Conservation (phyloP, 35 echinoderm and acorn worm species). For the Acanthaster planci region DNA sequence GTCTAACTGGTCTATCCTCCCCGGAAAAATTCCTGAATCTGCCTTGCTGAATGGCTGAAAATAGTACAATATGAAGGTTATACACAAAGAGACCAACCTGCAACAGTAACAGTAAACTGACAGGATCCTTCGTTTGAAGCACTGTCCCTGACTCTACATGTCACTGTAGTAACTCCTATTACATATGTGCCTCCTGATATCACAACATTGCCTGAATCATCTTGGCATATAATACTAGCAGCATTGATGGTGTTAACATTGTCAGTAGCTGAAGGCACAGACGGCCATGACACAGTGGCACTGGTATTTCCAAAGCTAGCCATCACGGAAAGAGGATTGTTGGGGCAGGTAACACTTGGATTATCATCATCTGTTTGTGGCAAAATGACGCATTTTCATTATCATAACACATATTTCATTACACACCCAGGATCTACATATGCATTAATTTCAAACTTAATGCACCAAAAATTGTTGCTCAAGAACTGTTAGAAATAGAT, state of each 20-base stretch:
- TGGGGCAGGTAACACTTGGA: background rate
- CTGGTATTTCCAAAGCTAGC: background rate
- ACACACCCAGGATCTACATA: no score
- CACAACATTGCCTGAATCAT: background rate
- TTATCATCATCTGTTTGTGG: background rate
- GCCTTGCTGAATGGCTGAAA: no score
- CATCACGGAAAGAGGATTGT: background rate
- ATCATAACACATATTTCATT: no score
- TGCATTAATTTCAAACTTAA: no score
- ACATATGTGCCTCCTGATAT: background rate
- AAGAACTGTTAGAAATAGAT: no score
- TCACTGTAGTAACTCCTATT: background rate
- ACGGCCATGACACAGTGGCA: background rate
- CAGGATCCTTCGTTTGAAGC: background rate
- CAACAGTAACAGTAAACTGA: background rate
- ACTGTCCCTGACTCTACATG: background rate
- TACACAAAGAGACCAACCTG: background rate
- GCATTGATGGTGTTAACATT: background rate
- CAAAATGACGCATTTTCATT: no score
- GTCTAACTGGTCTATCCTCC: no score
- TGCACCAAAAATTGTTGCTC: no score
- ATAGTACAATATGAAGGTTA: no score
- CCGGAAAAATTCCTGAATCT: no score
- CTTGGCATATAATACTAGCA: background rate
- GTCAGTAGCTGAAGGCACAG: background rate